A percentile compares a stretch with the other conserved stretches of the same genome.
phyloP scores from a whole-genome alignment of 1,140 invertebrate genomes.

The Drosophila lacteicornis region DNA sequence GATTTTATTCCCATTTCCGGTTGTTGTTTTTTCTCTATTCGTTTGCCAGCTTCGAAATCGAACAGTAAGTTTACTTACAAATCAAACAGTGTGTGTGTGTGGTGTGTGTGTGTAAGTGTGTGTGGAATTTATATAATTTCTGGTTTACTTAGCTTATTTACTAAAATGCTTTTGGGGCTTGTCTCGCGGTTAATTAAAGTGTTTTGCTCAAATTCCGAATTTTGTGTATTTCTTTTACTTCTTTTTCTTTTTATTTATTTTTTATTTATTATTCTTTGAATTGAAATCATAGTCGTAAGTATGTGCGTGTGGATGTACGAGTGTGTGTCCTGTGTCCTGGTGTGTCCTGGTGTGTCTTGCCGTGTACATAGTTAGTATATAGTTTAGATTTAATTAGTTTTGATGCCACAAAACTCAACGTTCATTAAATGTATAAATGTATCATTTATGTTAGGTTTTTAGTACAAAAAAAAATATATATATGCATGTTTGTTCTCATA shows the following conservation, averaged over 20 bases:
- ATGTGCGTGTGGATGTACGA: conserved; percentile 30
- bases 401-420: conserved; percentile 45
- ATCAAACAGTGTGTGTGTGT: conserved; percentile 46
- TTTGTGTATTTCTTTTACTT: no score
- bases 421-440: conserved; percentile 41
- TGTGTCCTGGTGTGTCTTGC: conserved; percentile 1
- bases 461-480: conserved; percentile 41
- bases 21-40: conserved; percentile 13
- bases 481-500: conserved; percentile 20
- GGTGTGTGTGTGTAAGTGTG: conserved; percentile 5
- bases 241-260: not conserved
- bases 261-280: conserved; percentile 14
- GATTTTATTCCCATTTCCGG: conserved; percentile 9
- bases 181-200: not conserved
- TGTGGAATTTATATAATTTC: conserved; percentile 44
- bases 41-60: conserved; percentile 2
- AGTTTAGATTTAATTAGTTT: conserved; percentile 40
- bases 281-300: conserved; percentile 28
- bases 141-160: conserved; percentile 47
- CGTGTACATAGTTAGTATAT: conserved; percentile 24
- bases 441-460: conserved; percentile 24
- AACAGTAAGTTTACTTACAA: conserved; percentile 35
- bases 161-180: conserved; percentile 42
- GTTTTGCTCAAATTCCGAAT: conserved; percentile 10
- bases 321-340: conserved; percentile 5